phyloP scores from a whole-genome alignment of 1,140 invertebrate genomes.

The Cyclargus thomasi region DNA sequence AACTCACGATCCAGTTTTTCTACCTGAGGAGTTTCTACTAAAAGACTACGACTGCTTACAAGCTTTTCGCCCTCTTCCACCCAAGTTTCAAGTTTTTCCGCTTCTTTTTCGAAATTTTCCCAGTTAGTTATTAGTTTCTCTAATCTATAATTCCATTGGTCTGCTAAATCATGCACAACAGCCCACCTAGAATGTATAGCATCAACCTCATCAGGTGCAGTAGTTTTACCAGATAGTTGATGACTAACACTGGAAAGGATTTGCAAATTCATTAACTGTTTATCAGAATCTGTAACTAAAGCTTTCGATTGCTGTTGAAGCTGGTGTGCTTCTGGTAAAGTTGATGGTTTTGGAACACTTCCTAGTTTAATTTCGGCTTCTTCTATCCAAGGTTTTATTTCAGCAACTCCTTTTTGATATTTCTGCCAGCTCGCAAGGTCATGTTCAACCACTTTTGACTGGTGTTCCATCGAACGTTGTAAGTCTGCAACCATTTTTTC shows the following conservation, averaged over 20 bases:
- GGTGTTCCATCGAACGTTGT: constrained; percentile 82
- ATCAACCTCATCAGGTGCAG: constrained; percentile 87
- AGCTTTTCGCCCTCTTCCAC: constrained; percentile 80
- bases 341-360: constrained; percentile 83
- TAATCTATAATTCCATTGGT: constrained; percentile 84
- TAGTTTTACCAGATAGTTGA: constrained; percentile 82
- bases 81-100: constrained; percentile 83
- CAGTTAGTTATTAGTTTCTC: constrained; percentile 87
- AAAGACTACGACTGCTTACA: constrained; percentile 74
- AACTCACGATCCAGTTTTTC: constrained; percentile 84
- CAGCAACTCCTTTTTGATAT: constrained; percentile 85
- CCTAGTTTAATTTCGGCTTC: constrained; percentile 87
- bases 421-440: constrained; percentile 90
- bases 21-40: constrained; percentile 80
- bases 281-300: constrained; percentile 85
- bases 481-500: constrained; percentile 81
- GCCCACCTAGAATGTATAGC: constrained; percentile 87
- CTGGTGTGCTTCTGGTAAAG: constrained; percentile 85
- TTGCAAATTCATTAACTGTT: constrained; percentile 83
- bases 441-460: constrained; percentile 82
- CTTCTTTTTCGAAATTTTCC: constrained; percentile 85
- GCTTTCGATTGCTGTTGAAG: constrained; percentile 81
- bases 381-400: constrained; percentile 92
- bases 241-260: constrained; percentile 83
- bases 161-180: constrained; percentile 82